Conservation (phyloP, 2,113 vertebrate genomes). For the human (Homo sapiens) region GRCh38 chr9:33639501-33640000, state of each 20-base stretch:
- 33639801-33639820: not conserved
- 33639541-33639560: not conserved
- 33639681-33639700: not conserved
- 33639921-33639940: too few species aligned
- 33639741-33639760: not conserved
- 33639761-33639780: not conserved
- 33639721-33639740: not conserved
- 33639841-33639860: not conserved
- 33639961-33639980: not conserved
- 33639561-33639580: not conserved
- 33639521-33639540: not conserved
- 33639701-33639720: not conserved
- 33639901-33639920: not conserved
- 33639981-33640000: too few species aligned
- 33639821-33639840: not conserved
- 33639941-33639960: not conserved
- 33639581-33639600: not conserved
- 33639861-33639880: fast-evolving
- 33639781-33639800: not conserved
- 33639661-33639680: not conserved
- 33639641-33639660: not conserved
- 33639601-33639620: not conserved
- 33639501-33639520: not conserved
- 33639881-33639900: not conserved
- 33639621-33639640: not conserved